Conservation (phyloP, 1,140 invertebrate species). For the Portunus trituberculatus region DNA sequence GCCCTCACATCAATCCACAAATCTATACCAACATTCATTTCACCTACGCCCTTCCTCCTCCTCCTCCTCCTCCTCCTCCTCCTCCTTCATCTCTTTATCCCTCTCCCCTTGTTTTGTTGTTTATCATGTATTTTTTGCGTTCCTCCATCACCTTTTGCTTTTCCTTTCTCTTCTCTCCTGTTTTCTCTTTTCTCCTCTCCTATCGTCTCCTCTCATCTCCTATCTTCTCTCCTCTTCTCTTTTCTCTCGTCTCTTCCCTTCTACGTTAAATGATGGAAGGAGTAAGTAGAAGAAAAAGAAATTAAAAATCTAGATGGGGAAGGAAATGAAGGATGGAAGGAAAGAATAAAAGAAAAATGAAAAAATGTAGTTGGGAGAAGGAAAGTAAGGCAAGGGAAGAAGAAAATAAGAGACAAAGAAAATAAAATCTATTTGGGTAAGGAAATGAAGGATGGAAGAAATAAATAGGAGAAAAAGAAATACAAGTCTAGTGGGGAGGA, state of each 20-base stretch:
- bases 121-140: not conserved
- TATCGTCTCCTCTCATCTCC: not conserved
- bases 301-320: not conserved
- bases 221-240: not conserved
- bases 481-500: too few relatives aligned
- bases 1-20: not conserved
- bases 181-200: not conserved
- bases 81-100: not conserved
- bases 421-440: not conserved
- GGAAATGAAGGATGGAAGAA: not conserved
- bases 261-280: not conserved
- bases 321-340: not conserved
- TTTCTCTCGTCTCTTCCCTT: too few relatives aligned
- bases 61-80: not conserved
- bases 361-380: not conserved
- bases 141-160: not conserved
- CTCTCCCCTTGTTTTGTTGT: not conserved
- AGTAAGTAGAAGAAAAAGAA: not conserved
- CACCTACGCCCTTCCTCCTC: constrained; percentile 9
- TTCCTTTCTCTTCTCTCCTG: not conserved
- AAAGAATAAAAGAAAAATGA: not conserved
- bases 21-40: not conserved
- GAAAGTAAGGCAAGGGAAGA: too few relatives aligned
- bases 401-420: not conserved
- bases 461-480: not conserved